These are phyloP conservation scores for Ormia ochracea DNA, from an alignment of 2,888 invertebrate species.

Conservation along the genomic window DNA sequence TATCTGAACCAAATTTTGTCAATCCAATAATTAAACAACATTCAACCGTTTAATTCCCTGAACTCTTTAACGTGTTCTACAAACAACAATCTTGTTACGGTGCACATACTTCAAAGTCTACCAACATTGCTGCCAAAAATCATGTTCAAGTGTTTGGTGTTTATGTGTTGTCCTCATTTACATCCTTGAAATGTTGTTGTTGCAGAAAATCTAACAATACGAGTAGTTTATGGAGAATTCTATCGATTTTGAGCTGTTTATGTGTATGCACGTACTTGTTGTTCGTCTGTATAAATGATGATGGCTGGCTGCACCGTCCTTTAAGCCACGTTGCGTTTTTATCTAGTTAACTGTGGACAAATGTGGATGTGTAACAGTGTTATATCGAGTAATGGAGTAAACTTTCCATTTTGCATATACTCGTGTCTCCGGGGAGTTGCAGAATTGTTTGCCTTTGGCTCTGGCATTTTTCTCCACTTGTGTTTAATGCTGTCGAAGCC, in stretches of 20 bases:
- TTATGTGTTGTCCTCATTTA: slow-evolving; percentile 35
- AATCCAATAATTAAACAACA: background rate
- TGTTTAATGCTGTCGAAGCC: background rate
- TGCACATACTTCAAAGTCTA: slow-evolving; percentile 21
- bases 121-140: slow-evolving; percentile 19
- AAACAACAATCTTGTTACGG: slow-evolving; percentile 14
- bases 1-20: slow-evolving; percentile 2
- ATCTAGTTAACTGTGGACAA: background rate
- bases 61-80: slow-evolving; percentile 43
- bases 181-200: slow-evolving; percentile 38
- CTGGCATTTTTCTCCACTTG: background rate
- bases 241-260: slow-evolving; percentile 55
- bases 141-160: background rate
- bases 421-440: slow-evolving; percentile 39
- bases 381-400: slow-evolving; percentile 4
- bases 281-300: slow-evolving; percentile 8
- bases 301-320: slow-evolving; percentile 41
- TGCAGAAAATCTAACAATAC: slow-evolving; percentile 47
- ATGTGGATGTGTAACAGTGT: background rate
- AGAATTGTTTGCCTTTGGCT: slow-evolving; percentile 29
- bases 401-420: slow-evolving; percentile 53
- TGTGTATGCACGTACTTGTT: background rate
- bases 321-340: slow-evolving; percentile 37
- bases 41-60: slow-evolving; percentile 6
- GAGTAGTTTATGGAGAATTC: slow-evolving; percentile 33